phyloP scores from a whole-genome alignment of 2,888 invertebrate species.

The Leptinotarsa rubiginosa region DNA sequence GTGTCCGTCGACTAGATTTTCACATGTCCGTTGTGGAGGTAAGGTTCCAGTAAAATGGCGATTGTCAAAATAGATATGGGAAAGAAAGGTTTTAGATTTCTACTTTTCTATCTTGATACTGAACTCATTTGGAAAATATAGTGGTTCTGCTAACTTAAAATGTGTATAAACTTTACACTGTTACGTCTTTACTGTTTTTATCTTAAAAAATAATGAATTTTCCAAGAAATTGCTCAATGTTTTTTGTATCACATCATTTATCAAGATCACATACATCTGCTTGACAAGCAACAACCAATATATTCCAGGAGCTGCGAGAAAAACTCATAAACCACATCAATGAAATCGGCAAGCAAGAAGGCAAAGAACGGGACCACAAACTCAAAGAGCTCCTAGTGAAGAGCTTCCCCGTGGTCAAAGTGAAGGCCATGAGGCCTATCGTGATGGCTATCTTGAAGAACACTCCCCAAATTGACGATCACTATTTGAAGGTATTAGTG shows the following conservation, averaged over 20 bases:
- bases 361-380: constrained; percentile 81
- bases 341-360: constrained; percentile 81
- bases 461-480: constrained; percentile 92
- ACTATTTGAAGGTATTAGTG: constrained; percentile 82
- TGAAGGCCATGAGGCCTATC: constrained; percentile 90
- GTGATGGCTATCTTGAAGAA: constrained; percentile 95
- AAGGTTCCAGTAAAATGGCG: constrained; percentile 37
- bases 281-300: background rate
- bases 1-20: constrained; percentile 91
- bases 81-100: too few species aligned
- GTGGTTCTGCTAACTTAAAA: too few species aligned
- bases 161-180: too few species aligned
- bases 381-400: constrained; percentile 90
- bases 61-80: background rate
- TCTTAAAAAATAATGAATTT: too few species aligned
- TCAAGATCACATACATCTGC: too few species aligned
- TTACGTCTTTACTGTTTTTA: too few species aligned
- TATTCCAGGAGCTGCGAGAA: constrained; percentile 72
- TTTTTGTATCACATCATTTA: too few species aligned
- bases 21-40: constrained; percentile 93
- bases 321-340: constrained; percentile 84
- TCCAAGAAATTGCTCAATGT: too few species aligned
- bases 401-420: constrained; percentile 93
- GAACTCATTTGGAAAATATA: too few species aligned
- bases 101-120: too few species aligned